A percentile compares a stretch with the other conserved stretches of the same genome.
phyloP scores from a whole-genome alignment of 1,140 invertebrate genomes.

The Meloidogyne hapla region DNA sequence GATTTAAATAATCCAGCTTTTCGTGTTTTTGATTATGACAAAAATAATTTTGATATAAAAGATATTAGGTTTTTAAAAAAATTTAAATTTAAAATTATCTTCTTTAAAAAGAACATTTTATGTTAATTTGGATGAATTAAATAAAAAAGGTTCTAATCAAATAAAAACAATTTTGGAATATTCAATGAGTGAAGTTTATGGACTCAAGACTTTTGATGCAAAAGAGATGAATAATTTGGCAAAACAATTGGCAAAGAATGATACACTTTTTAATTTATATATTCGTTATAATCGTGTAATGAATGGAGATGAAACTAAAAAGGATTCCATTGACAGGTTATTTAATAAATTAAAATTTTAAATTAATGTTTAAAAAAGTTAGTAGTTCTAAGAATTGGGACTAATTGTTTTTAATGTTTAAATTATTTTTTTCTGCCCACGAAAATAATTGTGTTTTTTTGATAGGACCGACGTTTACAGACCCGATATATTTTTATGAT shows the following conservation, averaged over 20 bases:
- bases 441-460: too few species aligned
- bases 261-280: conserved; percentile 28
- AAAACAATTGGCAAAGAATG: conserved; percentile 19
- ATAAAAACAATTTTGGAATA: conserved; percentile 44
- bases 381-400: too few species aligned
- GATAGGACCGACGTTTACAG: too few species aligned
- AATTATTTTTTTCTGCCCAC: too few species aligned
- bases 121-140: conserved; percentile 47
- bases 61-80: conserved; percentile 41
- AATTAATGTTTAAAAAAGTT: too few species aligned
- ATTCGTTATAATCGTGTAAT: conserved; percentile 29
- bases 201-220: conserved; percentile 9
- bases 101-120: conserved; percentile 47
- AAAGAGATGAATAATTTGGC: conserved; percentile 18
- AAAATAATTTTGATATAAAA: conserved; percentile 28
- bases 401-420: too few species aligned
- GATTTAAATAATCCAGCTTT: conserved; percentile 40
- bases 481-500: too few species aligned
- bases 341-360: not conserved
- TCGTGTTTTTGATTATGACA: conserved; percentile 43
- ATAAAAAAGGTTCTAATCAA: conserved; percentile 31
- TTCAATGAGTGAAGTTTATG: conserved; percentile 50
- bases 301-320: conserved; percentile 10
- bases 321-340: not conserved
- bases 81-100: not conserved